Conservation (phyloP, 2,797 vertebrate species). For the Scomberomorus guttatus region DNA sequence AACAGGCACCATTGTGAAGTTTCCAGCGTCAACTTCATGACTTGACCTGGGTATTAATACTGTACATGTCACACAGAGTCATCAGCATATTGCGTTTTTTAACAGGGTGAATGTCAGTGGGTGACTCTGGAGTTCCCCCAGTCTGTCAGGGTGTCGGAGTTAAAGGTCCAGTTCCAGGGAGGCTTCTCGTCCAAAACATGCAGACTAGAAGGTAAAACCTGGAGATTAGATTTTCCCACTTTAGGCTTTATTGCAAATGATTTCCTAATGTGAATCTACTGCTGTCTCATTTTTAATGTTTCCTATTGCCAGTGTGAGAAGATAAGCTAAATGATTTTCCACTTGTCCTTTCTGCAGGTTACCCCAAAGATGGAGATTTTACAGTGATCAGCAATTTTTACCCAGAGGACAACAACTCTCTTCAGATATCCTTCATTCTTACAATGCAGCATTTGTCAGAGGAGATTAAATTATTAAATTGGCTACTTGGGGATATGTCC, state of each 20-base stretch:
- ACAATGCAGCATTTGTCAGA: not conserved
- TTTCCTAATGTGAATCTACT: not conserved
- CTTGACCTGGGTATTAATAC: not conserved
- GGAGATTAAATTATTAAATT: not conserved
- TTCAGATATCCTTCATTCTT: conserved; percentile 93
- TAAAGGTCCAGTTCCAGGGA: conserved; percentile 97
- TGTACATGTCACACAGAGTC: not conserved
- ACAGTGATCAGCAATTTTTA: conserved; percentile 86
- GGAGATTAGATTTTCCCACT: not conserved
- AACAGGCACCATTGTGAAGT: not conserved
- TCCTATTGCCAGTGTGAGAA: not conserved
- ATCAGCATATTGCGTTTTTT: conserved; percentile 11
- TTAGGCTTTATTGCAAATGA: not conserved
- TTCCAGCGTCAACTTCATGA: too few species aligned
- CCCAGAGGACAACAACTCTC: conserved; percentile 90
- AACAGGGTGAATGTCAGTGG: conserved; percentile 93
- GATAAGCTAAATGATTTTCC: conserved; percentile 1
- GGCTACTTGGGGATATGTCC: not conserved
- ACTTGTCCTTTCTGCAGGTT: conserved; percentile 81
- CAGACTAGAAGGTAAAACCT: conserved; percentile 89
- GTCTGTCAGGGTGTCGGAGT: conserved; percentile 83
- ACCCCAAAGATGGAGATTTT: conserved; percentile 78
- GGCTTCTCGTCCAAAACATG: conserved; percentile 92
- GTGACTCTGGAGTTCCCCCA: conserved; percentile 91
- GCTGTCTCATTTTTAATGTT: not conserved